Base-by-base conservation (phyloP, 1,140 invertebrate genomes). In the Chelonus insularis region DNA sequence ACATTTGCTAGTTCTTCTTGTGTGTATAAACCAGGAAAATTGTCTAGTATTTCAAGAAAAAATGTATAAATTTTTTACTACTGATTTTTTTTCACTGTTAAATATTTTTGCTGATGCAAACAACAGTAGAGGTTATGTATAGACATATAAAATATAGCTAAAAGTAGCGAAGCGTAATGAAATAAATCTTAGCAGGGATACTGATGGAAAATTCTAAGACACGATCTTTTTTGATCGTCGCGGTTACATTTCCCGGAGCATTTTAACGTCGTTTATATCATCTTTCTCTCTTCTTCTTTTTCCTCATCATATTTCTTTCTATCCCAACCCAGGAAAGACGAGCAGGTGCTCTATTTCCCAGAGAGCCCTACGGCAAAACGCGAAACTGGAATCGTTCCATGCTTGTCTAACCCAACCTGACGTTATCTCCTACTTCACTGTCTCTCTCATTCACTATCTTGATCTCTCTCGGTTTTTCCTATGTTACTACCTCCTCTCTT, bases 261-360 rank as follows among this genome's bases (percentile, higher is more conserved):
- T 65, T 72, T 68, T 68, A 62, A 67, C 68, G 69, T 75, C 72
- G 73, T 73, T 70, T 76, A 67, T 67, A 29, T 47, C 12, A 20
- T 47, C 18, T 2, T 34, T 7, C 9, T 11, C 23, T 34, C 20
- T n/a, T 57, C 45, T 57, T 12, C 12, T 12, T 50, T 9, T n/a
- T 34, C 36, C 18, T 12, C 7, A 21, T 16, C 16, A 20, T 29
- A 25, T 45, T 16, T 51, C 41, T 36, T 11, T 43, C 16, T 39
- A 47, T 54, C 51, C 68, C 71, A 70, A 66, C 66, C 72, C 69
- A 62, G 69, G 68, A 75, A 77, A 73, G 71, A 73, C 64, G 73
- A 55, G 64, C 77, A 79, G 75, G 74, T 79, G 77, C 62, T 60
- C 55, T 56, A 57, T 74, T 79, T 79, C 77, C 76, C 77, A 79